A percentile compares a stretch with the other conserved stretches of the same genome.
Evolutionary conservation across 2,113 vertebrate genomes (phyloP).

Genomic region (Trogon surrucura): DNA sequence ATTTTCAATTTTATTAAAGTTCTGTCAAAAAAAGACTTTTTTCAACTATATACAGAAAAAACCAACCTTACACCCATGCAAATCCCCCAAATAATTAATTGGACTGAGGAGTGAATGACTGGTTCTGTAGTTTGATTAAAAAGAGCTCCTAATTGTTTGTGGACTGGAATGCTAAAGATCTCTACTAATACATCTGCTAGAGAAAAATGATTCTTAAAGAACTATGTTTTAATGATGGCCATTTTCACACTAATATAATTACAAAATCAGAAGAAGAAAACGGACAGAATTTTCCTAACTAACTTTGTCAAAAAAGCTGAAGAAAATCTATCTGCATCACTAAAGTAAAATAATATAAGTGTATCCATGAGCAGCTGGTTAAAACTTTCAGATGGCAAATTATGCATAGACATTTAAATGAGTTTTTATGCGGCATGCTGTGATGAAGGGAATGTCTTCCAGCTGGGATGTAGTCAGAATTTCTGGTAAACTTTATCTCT

Average conservation of each 20-base stretch:
- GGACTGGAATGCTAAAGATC: background rate
- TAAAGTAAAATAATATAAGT: background rate
- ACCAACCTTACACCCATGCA: background rate
- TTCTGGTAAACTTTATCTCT: conserved; percentile 28
- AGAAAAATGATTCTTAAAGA: conserved; percentile 14
- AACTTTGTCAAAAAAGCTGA: background rate
- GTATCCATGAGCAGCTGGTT: conserved; percentile 42
- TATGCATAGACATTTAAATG: conserved; percentile 64
- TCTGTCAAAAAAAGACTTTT: background rate
- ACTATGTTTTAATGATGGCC: background rate
- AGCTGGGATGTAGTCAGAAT: conserved; percentile 42
- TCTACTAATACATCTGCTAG: background rate
- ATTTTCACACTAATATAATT: conserved; percentile 27
- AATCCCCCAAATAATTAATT: background rate
- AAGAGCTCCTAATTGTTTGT: background rate
- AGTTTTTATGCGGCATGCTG: conserved; percentile 26
- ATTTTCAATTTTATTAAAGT: background rate
- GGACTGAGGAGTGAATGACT: background rate
- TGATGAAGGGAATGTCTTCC: conserved; percentile 56
- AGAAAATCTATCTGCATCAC: conserved; percentile 21
- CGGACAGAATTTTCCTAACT: conserved; percentile 13
- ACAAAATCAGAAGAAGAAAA: background rate
- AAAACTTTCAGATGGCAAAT: conserved; percentile 66
- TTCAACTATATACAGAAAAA: background rate
- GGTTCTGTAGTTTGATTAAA: background rate